Evolutionary conservation across 2,888 invertebrate species (phyloP).

Genomic region (Zeuzera pyrina): DNA sequence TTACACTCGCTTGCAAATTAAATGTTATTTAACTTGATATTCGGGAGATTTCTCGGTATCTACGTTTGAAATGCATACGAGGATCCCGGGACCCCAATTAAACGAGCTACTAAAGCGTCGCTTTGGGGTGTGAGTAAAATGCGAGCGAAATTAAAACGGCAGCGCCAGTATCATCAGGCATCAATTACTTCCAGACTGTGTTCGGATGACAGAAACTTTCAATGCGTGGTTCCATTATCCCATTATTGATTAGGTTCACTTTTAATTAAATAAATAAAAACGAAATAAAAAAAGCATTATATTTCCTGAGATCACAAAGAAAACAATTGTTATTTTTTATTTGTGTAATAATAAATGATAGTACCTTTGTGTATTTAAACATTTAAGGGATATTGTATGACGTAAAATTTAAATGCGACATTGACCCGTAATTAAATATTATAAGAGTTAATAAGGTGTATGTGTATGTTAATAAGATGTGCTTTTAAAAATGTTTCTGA

Average conservation of each 20-base stretch:
- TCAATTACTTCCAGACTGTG: slow-evolving; percentile 7
- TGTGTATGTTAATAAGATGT: too few relatives aligned
- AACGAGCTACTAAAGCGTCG: slow-evolving; percentile 36
- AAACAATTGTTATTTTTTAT: too few relatives aligned
- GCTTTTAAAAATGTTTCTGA: too few relatives aligned
- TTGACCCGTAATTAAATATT: too few relatives aligned
- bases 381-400: too few relatives aligned
- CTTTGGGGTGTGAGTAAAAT: slow-evolving; percentile 21
- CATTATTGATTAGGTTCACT: background rate
- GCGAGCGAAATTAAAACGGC: slow-evolving; percentile 23
- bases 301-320: too few relatives aligned
- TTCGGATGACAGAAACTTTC: background rate
- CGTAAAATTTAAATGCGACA: too few relatives aligned
- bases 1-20: slow-evolving; percentile 14
- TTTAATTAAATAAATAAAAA: too few relatives aligned
- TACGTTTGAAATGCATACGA: slow-evolving; percentile 24
- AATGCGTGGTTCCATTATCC: background rate
- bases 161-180: slow-evolving; percentile 7
- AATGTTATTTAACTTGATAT: slow-evolving; percentile 17
- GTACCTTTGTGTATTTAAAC: too few relatives aligned
- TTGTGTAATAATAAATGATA: too few relatives aligned
- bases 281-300: too few relatives aligned
- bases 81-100: slow-evolving; percentile 37
- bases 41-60: slow-evolving; percentile 19
- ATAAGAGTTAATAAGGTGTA: too few relatives aligned